These are phyloP conservation scores for Cryptophagus acutangulus DNA, from an alignment of 2,888 invertebrate genomes.

Conservation along the genomic window DNA sequence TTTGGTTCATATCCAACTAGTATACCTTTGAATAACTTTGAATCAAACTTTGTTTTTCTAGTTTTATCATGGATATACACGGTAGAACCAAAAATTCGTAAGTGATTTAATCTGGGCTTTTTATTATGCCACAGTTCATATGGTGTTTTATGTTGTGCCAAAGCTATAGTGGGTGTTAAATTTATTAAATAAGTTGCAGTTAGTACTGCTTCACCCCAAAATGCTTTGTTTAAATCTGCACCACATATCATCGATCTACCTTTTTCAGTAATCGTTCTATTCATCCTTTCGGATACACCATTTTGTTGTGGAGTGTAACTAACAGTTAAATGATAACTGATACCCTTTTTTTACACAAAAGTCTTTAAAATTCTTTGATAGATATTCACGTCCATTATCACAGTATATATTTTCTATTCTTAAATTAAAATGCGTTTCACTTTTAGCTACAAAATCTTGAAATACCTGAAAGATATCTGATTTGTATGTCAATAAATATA, in stretches of 20 bases:
- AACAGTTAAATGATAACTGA: slow-evolving; percentile 6
- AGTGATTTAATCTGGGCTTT: no score
- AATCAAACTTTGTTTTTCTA: slow-evolving; percentile 34
- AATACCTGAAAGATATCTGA: slow-evolving; percentile 18
- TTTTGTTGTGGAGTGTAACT: slow-evolving; percentile 21
- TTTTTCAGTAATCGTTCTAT: slow-evolving; percentile 26
- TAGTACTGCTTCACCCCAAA: slow-evolving; percentile 36
- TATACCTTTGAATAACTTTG: no score
- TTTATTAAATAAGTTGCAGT: slow-evolving; percentile 22
- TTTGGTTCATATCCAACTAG: no score
- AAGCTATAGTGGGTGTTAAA: slow-evolving; percentile 24
- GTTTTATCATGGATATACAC: no score
- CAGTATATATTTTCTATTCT: slow-evolving; percentile 14
- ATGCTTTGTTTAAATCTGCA: slow-evolving; percentile 32
- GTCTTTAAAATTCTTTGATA: slow-evolving; percentile 6
- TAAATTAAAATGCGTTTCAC: slow-evolving; percentile 16
- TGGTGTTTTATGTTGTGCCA: slow-evolving; percentile 14
- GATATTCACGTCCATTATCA: no score
- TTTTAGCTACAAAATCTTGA: slow-evolving; percentile 18
- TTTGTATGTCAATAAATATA: slow-evolving; percentile 19
- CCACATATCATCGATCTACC: slow-evolving; percentile 26
- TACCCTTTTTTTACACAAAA: slow-evolving; percentile 7
- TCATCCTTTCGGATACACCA: slow-evolving; percentile 16
- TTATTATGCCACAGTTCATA: slow-evolving; percentile 12
- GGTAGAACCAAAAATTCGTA: no score